Evolutionary conservation across 2,797 vertebrate genomes (phyloP).

Genomic region (Amniataba percoides): DNA sequence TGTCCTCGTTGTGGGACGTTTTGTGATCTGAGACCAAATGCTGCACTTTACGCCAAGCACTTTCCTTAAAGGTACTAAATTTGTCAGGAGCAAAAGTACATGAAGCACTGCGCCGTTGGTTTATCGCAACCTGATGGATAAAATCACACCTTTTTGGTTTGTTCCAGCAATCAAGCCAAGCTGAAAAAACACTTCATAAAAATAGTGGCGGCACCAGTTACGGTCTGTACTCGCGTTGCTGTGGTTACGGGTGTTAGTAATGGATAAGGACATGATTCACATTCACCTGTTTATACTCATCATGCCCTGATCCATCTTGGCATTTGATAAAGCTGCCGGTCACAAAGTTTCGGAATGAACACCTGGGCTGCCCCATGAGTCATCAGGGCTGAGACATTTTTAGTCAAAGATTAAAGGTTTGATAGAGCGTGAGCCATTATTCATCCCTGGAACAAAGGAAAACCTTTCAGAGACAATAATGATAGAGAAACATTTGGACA

Average conservation of each 20-base stretch:
- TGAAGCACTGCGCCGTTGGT: slow-evolving; percentile 10
- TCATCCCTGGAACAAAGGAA: neutral
- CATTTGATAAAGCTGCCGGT: slow-evolving; percentile 46
- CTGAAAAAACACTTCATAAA: neutral
- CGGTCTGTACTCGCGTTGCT: neutral
- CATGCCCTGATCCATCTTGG: slow-evolving; percentile 11
- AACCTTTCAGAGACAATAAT: neutral
- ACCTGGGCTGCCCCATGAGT: slow-evolving; percentile 11
- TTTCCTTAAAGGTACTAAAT: slow-evolving; percentile 21
- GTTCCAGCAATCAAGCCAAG: slow-evolving; percentile 32
- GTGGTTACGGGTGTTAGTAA: slow-evolving; percentile 39
- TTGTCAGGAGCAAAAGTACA: slow-evolving; percentile 37
- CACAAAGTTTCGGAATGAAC: slow-evolving; percentile 17
- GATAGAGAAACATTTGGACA: neutral
- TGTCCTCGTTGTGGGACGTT: slow-evolving; percentile 26
- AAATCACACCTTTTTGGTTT: slow-evolving; percentile 32
- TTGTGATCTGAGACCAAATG: slow-evolving; percentile 44
- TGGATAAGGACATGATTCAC: slow-evolving; percentile 35
- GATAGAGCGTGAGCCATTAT: neutral
- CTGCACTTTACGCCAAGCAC: slow-evolving; percentile 23
- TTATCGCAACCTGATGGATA: slow-evolving; percentile 31
- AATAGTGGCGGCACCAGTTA: neutral
- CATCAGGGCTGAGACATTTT: slow-evolving; percentile 11
- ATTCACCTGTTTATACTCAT: slow-evolving; percentile 36
- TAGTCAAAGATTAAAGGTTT: neutral